Evolutionary conservation across 2,888 invertebrate genomes (phyloP).

Genomic region (Xiphydria camelus): DNA sequence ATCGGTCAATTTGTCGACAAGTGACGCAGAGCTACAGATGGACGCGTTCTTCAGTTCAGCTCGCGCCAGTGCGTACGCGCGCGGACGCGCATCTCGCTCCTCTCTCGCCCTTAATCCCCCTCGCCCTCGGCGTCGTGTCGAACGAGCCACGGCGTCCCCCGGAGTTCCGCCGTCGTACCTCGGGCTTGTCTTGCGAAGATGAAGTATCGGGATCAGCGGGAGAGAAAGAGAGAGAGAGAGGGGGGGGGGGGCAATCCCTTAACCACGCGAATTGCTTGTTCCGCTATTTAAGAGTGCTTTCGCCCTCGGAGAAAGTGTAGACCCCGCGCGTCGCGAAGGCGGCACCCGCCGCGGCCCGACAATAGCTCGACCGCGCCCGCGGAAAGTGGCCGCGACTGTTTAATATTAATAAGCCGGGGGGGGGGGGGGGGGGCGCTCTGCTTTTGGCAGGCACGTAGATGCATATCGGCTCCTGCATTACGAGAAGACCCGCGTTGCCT

Average conservation of each 20-base stretch:
- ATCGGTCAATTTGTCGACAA: too few relatives aligned
- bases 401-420: conserved; percentile 56
- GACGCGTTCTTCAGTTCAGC: too few relatives aligned
- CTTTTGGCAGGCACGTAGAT: conserved; percentile 54
- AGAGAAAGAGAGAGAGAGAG: conserved; percentile 5
- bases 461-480: conserved; percentile 54
- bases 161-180: background rate
- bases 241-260: conserved; percentile 32
- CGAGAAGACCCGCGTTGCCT: conserved; percentile 39
- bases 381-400: conserved; percentile 49
- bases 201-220: background rate
- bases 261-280: conserved; percentile 46
- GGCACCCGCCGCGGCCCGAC: conserved; percentile 22
- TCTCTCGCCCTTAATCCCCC: background rate
- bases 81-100: background rate
- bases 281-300: conserved; percentile 46
- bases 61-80: conserved; percentile 1
- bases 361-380: conserved; percentile 25
- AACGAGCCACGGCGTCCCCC: background rate
- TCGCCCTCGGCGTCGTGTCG: background rate
- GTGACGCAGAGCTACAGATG: too few relatives aligned
- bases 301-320: conserved; percentile 18
- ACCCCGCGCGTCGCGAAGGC: background rate
- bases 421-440: too few relatives aligned
- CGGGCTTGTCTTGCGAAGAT: background rate